Evolutionary conservation across 2,888 invertebrate genomes (phyloP).

Genomic region (Meta bourneti): DNA sequence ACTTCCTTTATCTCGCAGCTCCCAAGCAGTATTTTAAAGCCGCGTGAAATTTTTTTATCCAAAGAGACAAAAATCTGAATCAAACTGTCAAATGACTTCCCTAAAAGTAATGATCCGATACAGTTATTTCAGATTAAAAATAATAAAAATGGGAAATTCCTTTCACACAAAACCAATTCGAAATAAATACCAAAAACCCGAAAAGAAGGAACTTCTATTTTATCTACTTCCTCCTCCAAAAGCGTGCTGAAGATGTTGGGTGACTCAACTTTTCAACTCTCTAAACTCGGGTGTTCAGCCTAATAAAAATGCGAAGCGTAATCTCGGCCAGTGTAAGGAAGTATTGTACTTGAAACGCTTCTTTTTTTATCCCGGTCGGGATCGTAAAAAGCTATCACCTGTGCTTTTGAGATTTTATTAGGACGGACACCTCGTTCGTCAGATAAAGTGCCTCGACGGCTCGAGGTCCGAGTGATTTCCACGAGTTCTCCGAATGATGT

Average conservation of each 20-base stretch:
- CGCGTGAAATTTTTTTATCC: too few relatives aligned
- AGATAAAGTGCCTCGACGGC: slow-evolving; percentile 30
- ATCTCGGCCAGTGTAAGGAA: not conserved
- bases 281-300: not conserved
- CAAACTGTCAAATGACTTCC: not conserved
- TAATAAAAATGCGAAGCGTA: not conserved
- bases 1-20: too few relatives aligned
- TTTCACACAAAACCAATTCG: not conserved
- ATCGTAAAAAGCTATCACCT: not conserved
- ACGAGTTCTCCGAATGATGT: slow-evolving; percentile 26
- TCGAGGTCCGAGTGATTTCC: slow-evolving; percentile 26
- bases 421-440: slow-evolving; percentile 42
- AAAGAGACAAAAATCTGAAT: too few relatives aligned
- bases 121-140: not conserved
- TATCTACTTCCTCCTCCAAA: not conserved
- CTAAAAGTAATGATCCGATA: not conserved
- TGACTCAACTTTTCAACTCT: not conserved
- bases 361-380: not conserved
- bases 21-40: too few relatives aligned
- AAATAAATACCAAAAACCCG: not conserved
- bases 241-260: not conserved
- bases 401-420: slow-evolving; percentile 28
- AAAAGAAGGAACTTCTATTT: not conserved
- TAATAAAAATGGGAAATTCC: not conserved
- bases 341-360: not conserved